Percentiles rank a stretch among this genome's conserved stretches.
Conservation (phyloP, 2,113 vertebrate genomes). For the Microtus oregoni region DNA sequence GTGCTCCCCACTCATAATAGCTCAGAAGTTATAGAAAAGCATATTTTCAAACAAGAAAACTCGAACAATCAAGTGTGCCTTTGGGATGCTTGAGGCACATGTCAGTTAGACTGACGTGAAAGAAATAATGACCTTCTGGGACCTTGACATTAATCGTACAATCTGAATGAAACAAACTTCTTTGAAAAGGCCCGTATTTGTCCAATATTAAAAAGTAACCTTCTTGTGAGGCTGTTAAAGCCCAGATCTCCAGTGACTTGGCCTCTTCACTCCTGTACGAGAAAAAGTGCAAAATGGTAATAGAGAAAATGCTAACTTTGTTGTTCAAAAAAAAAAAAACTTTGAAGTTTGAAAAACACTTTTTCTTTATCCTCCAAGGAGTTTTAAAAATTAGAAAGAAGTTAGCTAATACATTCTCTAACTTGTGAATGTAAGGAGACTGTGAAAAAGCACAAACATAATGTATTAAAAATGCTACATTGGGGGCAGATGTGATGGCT, state of each 20-base stretch:
- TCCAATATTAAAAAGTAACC: constrained; percentile 60
- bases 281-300: constrained; percentile 4
- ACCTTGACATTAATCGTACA: constrained; percentile 66
- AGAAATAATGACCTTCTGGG: constrained; percentile 73
- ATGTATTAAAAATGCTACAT: background rate
- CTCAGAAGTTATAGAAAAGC: constrained; percentile 55
- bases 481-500: too few species aligned
- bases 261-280: constrained; percentile 27
- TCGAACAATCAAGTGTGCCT: constrained; percentile 68
- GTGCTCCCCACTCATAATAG: constrained; percentile 4
- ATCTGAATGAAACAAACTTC: constrained; percentile 64
- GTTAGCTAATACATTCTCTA: background rate
- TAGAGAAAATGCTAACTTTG: constrained; percentile 62
- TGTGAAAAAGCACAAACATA: background rate
- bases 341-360: constrained; percentile 33
- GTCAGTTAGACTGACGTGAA: constrained; percentile 67
- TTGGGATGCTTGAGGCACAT: constrained; percentile 71
- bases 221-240: constrained; percentile 57
- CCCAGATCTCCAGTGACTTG: constrained; percentile 43
- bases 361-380: background rate
- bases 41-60: constrained; percentile 65
- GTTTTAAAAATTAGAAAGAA: background rate
- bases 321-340: constrained; percentile 46
- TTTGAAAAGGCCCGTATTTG: constrained; percentile 67
- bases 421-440: background rate